Evolutionary conservation across 1,140 invertebrate genomes (phyloP).

Genomic region (Musca vetustissima): DNA sequence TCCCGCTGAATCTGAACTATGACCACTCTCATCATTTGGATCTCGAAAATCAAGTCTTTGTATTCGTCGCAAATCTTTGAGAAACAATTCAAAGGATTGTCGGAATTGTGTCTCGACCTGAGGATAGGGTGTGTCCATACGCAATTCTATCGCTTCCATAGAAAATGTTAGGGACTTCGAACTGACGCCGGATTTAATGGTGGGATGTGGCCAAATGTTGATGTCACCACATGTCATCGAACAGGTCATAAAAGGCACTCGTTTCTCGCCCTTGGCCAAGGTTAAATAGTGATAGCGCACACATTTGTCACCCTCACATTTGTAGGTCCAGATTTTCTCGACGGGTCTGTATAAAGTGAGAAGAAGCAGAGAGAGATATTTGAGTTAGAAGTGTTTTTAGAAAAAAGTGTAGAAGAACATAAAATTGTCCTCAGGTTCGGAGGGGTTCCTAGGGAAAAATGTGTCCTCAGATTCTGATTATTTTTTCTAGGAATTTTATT

Average conservation of each 20-base stretch:
- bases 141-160: slow-evolving; percentile 42
- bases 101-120: slow-evolving; percentile 44
- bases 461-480: too few species aligned
- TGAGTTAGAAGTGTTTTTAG: too few species aligned
- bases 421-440: too few species aligned
- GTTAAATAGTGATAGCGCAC: slow-evolving; percentile 39
- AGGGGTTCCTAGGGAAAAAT: too few species aligned
- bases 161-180: slow-evolving; percentile 46
- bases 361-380: background rate
- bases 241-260: slow-evolving; percentile 52
- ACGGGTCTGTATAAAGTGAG: slow-evolving; percentile 39
- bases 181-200: slow-evolving; percentile 45
- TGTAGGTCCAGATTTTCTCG: slow-evolving; percentile 54
- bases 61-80: slow-evolving; percentile 47
- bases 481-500: too few species aligned
- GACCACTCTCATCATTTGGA: background rate
- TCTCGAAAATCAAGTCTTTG: slow-evolving; percentile 38
- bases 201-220: slow-evolving; percentile 55
- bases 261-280: slow-evolving; percentile 37
- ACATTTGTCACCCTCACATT: slow-evolving; percentile 50
- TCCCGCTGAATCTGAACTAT: slow-evolving; percentile 6
- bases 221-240: slow-evolving; percentile 54
- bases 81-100: slow-evolving; percentile 44
- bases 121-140: slow-evolving; percentile 43
- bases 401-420: too few species aligned